Evolutionary conservation across 2,888 invertebrate species (phyloP), one percentile per base, ranked within the genome.

Genomic region (Meloe dianella): DNA sequence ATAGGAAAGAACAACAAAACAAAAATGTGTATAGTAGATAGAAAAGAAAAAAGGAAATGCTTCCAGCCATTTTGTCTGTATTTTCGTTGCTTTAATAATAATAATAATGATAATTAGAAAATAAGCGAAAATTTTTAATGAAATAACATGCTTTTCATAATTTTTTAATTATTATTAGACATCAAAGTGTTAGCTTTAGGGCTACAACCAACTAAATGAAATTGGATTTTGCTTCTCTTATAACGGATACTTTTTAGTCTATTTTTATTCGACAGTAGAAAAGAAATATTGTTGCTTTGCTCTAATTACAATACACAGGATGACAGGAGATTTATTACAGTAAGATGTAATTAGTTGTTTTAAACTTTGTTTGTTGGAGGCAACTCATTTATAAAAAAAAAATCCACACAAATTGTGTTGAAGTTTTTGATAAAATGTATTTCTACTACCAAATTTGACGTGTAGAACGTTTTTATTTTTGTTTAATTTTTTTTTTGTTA

Each of bases 141-240:
- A n/a, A n/a, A n/a, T n/a, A n/a, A n/a, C n/a, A n/a, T n/a, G n/a
- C n/a, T n/a, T n/a, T n/a, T n/a, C n/a, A n/a, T n/a, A n/a, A n/a
- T n/a, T n/a, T n/a, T n/a, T n/a, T 47, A 20, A 47, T 47, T 47
- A 20, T 47, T 47, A 47, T 47, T 47, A 47, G 20, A 47, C 47
- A 47, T 47, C 47, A 47, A 47, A 47, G 47, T 47, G 47, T 20
- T 47, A 2, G 47, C 47, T 47, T 3, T 47, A 47, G 47, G 47
- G 47, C 47, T 20, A 47, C 47, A 47, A 47, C 47, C 47, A 47
- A 47, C 47, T 47, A 47, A 47, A 47, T 47, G 47, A 20, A 47
- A 47, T 47, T 47, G 47, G 22, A 22, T 47, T 47, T 41, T n/a
- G 38, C 17, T n/a, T 47, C 47, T 47, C 47, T 47, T 47, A 20